Evolutionary conservation across 1,140 invertebrate species (phyloP), one percentile per base, ranked within the genome.

Genomic region (Procambarus clarkii): DNA sequence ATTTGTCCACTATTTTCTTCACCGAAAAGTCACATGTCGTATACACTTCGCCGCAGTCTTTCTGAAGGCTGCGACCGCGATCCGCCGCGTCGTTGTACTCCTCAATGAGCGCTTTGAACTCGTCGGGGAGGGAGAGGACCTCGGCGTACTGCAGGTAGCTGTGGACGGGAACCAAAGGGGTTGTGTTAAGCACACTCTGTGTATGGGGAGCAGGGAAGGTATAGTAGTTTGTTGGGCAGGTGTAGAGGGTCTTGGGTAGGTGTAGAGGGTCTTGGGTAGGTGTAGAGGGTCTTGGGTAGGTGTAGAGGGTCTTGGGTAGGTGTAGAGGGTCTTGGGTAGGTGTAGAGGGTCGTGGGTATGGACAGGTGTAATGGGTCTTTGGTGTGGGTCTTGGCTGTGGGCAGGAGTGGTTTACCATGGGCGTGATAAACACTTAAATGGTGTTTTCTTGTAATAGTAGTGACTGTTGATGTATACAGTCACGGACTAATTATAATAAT

Each of bases 71-170:
- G 34, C 93, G 90, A n/a, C 93, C 94, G 60, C 93, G 92, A 64
- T 93, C 92, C 3, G 93, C 93, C 24, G 93, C 94, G 46, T 93
- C 93, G 74, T 93, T 85, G 86, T 93, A 94, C 74, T 94, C 93
- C 50, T 93, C 91, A 15, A 94, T 76, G 15, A 94, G 45, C 8
- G 92, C 86, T 82, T 93, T 91, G 50, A 94, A 85, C 74, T 92
- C 92, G 34, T 92, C 92, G 2, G 93, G 93, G 76, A 94, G 86
- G 45, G 90, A 93, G 44, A 93, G 91, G 45, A 93, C 81, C 82
- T 93, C 92, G 71, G 93, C 82, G 91, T 93, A 93, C 79, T 92
- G 93, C 77, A 94, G 90, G 88, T 94, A 94, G 54, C 94, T 94
- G 81, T 83, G 3, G 45, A 60, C n/a, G 34, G 15, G 58, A 71